phyloP scores from a whole-genome alignment of 1,140 invertebrate species.

The Nasonia vitripennis region DNA sequence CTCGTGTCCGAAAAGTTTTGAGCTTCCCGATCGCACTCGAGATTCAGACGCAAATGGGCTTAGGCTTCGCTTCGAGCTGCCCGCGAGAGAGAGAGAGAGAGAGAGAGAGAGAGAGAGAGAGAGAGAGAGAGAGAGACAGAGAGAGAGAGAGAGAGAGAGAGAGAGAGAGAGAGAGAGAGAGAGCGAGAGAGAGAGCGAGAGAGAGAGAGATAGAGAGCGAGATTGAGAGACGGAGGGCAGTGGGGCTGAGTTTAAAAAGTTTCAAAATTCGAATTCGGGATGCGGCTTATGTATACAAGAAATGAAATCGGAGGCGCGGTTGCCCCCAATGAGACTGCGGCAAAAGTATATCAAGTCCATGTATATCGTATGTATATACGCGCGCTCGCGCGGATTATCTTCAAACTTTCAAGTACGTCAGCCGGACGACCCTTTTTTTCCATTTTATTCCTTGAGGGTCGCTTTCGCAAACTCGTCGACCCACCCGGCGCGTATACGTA shows the following conservation, averaged over 20 bases:
- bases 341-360: constrained; percentile 1
- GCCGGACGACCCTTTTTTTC: neutral
- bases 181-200: neutral
- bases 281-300: neutral
- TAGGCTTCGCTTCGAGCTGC: neutral
- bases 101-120: neutral
- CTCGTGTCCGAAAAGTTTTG: too few relatives aligned
- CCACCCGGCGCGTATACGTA: neutral
- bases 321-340: neutral
- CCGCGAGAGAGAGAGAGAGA: neutral
- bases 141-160: neutral
- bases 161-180: neutral
- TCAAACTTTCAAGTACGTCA: constrained; percentile 3
- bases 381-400: neutral
- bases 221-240: too few relatives aligned
- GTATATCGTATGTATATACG: neutral
- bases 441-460: neutral
- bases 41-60: neutral
- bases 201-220: neutral
- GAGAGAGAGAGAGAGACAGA: neutral
- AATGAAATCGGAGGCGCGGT: neutral
- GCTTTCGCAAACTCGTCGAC: neutral
- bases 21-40: neutral
- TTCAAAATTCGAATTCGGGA: neutral
- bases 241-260: neutral